Evolutionary conservation across 2,113 vertebrate genomes (phyloP).

Genomic region (Ageneiosus marmoratus): DNA sequence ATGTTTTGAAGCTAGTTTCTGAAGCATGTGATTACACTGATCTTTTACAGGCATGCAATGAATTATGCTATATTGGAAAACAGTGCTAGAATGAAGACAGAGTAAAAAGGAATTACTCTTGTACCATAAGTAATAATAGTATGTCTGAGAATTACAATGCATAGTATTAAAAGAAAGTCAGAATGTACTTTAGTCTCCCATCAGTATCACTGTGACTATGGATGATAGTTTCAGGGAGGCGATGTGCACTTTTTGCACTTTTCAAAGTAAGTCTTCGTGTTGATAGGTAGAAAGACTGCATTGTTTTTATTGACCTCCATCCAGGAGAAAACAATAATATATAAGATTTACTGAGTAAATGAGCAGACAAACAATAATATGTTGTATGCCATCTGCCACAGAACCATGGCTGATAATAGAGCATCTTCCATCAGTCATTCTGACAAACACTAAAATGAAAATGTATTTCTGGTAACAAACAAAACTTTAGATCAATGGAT

Average conservation of each 20-base stretch:
- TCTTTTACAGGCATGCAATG: not conserved
- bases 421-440: conserved; percentile 30
- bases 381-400: conserved; percentile 41
- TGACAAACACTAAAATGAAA: conserved; percentile 34
- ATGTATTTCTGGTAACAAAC: not conserved
- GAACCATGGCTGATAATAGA: conserved; percentile 15
- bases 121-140: not conserved
- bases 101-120: not conserved
- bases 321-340: conserved; percentile 25
- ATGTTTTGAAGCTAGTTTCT: not conserved
- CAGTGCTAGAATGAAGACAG: not conserved
- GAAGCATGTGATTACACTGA: not conserved
- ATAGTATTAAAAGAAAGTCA: not conserved
- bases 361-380: conserved; percentile 38
- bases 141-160: not conserved
- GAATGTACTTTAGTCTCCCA: not conserved
- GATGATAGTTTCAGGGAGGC: not conserved
- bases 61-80: not conserved
- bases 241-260: not conserved
- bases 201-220: not conserved
- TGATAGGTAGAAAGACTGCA: not conserved
- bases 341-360: conserved; percentile 21
- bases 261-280: not conserved
- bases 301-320: conserved; percentile 27
- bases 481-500: conserved; percentile 5